phyloP scores from a whole-genome alignment of 2,888 invertebrate genomes.

The Trichogramma dendrolimi region DNA sequence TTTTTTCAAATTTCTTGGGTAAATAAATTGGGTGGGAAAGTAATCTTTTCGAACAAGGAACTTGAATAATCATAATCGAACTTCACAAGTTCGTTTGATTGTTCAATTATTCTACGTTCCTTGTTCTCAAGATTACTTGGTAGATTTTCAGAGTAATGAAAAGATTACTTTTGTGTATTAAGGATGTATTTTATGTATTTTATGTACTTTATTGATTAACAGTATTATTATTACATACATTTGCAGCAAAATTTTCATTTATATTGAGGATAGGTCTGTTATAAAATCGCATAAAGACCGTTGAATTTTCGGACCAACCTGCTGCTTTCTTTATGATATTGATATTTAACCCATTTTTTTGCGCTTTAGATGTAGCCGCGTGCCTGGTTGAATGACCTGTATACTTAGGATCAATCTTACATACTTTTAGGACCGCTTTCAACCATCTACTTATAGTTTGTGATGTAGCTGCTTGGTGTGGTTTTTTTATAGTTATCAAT shows the following conservation, averaged over 20 bases:
- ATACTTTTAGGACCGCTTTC: neutral
- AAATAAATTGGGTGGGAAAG: too few relatives aligned
- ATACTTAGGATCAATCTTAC: neutral
- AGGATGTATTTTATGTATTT: neutral
- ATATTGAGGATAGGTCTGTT: neutral
- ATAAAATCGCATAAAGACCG: neutral
- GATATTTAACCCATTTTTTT: constrained; percentile 4
- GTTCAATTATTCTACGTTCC: constrained; percentile 1
- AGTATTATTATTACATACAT: neutral
- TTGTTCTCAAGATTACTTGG: neutral
- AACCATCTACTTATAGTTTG: constrained; percentile 14
- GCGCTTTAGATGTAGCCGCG: constrained; percentile 9
- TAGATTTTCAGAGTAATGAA: neutral
- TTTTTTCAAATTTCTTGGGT: too few relatives aligned
- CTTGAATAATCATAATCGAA: too few relatives aligned
- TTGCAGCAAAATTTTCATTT: constrained; percentile 1
- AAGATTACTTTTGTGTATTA: neutral
- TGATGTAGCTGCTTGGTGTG: neutral
- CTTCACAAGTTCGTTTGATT: too few relatives aligned
- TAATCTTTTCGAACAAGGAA: too few relatives aligned
- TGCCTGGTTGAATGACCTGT: constrained; percentile 6
- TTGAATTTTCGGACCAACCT: constrained; percentile 1
- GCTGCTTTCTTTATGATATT: constrained; percentile 5
- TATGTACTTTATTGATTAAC: too few relatives aligned
- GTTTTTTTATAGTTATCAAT: constrained; percentile 5